Percentiles rank a stretch among this genome's conserved stretches.
Evolutionary conservation across 2,797 vertebrate genomes (phyloP).

Genomic region (Anguilla marmorata): DNA sequence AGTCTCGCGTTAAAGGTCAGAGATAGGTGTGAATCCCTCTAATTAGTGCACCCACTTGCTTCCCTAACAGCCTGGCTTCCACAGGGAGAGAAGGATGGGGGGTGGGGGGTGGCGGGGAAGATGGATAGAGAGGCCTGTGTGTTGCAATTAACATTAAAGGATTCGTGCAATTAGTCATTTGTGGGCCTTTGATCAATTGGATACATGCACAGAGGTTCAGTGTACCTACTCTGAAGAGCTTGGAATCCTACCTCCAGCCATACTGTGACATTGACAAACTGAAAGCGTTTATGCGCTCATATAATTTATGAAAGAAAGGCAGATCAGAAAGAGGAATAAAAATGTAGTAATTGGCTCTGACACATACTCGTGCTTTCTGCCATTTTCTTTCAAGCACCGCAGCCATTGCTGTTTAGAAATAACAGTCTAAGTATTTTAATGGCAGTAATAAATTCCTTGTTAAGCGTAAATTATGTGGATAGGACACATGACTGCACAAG

Average conservation of each 20-base stretch:
- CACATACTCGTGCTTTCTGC: neutral
- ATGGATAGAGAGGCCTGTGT: constrained; percentile 34
- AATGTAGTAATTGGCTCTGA: neutral
- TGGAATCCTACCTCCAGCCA: neutral
- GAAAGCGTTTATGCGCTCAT: neutral
- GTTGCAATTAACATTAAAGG: constrained; percentile 30
- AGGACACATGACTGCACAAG: neutral
- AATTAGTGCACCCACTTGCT: constrained; percentile 37
- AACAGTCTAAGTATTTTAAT: neutral
- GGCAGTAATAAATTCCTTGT: neutral
- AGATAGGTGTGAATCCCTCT: constrained; percentile 39
- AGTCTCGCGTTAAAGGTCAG: constrained; percentile 49
- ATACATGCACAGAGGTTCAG: neutral
- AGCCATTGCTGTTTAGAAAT: neutral
- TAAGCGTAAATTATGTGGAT: neutral
- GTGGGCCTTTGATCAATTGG: constrained; percentile 9
- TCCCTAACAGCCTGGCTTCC: constrained; percentile 9
- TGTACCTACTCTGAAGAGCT: neutral
- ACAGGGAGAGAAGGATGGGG: constrained; percentile 23
- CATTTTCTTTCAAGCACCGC: neutral
- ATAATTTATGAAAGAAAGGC: neutral
- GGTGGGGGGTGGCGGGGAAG: constrained; percentile 16
- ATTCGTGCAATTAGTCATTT: constrained; percentile 41
- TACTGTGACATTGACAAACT: neutral
- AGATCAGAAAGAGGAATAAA: neutral